phyloP scores from a whole-genome alignment of 2,113 vertebrate species.

The Eulemur rufifrons region DNA sequence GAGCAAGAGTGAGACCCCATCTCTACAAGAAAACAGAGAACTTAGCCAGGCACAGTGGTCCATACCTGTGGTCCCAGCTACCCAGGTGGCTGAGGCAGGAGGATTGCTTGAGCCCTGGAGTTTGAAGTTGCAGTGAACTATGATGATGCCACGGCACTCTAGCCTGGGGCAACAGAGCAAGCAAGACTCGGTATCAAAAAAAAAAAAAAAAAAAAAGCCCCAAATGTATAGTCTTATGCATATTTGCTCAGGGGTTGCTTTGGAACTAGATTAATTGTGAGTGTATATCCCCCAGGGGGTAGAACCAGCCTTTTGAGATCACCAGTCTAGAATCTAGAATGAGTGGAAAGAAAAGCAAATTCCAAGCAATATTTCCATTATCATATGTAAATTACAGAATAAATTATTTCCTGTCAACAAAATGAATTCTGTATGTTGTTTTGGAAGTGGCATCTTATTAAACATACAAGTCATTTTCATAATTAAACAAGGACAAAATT shows the following conservation, averaged over 20 bases:
- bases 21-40: too few relatives aligned
- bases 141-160: too few relatives aligned
- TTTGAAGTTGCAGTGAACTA: too few relatives aligned
- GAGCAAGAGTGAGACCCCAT: too few relatives aligned
- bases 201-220: neutral
- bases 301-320: neutral
- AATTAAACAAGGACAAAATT: slow-evolving; percentile 65
- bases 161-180: too few relatives aligned
- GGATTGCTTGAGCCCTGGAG: too few relatives aligned
- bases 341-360: slow-evolving; percentile 68
- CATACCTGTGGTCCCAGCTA: too few relatives aligned
- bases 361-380: slow-evolving; percentile 67
- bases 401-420: slow-evolving; percentile 69
- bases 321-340: slow-evolving; percentile 40
- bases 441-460: slow-evolving; percentile 29
- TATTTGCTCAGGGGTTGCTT: neutral
- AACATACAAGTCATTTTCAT: slow-evolving; percentile 41
- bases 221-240: neutral
- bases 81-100: too few relatives aligned
- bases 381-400: slow-evolving; percentile 72
- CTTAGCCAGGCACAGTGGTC: too few relatives aligned
- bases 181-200: too few relatives aligned
- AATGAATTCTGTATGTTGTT: slow-evolving; percentile 21
- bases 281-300: neutral
- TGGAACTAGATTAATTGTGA: slow-evolving; percentile 39